These are phyloP conservation scores for Phainopepla nitens DNA, from an alignment of 2,113 vertebrate species.

Conservation along the genomic window DNA sequence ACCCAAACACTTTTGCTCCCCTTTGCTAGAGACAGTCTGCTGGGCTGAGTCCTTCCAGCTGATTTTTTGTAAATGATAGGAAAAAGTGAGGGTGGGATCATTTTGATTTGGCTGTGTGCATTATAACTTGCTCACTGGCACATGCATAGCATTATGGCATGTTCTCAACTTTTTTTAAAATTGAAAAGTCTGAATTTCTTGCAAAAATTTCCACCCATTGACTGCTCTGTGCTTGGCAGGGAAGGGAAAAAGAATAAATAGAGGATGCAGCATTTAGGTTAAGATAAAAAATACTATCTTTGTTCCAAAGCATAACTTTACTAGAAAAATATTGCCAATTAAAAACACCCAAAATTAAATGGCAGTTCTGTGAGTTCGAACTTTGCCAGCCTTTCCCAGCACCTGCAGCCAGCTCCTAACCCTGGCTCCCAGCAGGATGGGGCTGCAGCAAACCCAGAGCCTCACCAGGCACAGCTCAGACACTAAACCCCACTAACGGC, in stretches of 20 bases:
- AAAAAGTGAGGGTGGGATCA: background rate
- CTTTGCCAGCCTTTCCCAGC: background rate
- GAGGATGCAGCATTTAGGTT: background rate
- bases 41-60: background rate
- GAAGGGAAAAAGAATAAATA: slow-evolving; percentile 12
- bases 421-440: background rate
- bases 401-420: background rate
- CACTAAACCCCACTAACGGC: background rate
- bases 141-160: background rate
- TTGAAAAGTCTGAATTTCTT: slow-evolving; percentile 28
- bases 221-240: slow-evolving; percentile 21
- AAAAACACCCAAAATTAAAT: background rate
- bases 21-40: background rate
- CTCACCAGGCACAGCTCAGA: background rate
- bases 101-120: background rate
- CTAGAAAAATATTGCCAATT: background rate
- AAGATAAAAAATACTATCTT: background rate
- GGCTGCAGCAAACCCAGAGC: background rate
- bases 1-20: background rate
- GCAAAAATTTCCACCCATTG: slow-evolving; percentile 40
- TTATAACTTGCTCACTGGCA: background rate
- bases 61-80: background rate
- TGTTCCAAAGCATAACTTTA: background rate
- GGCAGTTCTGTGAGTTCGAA: background rate
- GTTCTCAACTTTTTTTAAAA: slow-evolving; percentile 21